Base-by-base conservation (phyloP, 2,888 invertebrate genomes). In the Shargacucullia verbasci region DNA sequence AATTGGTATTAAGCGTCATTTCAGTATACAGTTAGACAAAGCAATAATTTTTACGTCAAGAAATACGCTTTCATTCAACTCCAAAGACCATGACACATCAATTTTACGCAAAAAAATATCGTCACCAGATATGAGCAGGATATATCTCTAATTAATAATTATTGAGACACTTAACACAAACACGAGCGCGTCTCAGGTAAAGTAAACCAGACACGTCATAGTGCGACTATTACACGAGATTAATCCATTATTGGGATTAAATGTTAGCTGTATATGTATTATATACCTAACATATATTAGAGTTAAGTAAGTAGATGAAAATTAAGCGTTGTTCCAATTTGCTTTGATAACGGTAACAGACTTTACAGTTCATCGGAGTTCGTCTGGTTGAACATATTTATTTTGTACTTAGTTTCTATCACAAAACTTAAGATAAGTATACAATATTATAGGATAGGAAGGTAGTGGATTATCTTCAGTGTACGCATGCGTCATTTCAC, bases 191-290 rank as follows among this genome's bases (percentile, higher is more conserved):
- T 62, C 33, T 34, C 9, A 29, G 29, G 29, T 20, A 29, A 29
- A 9, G 29, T 29, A 29, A 29, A 29, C 29, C 29, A 29, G 29
- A 54, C 7, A 38, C 37, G 37, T 48, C 62, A 38, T 45, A 34
- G 40, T 40, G 11, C 29, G 38, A 45, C 64, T 48, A 48, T 54
- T 54, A 60, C 27, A 14, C n/a, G 47, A 54, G 41, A 61, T 69
- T 61, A 49, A 69, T 46, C 65, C 65, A 65, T 69, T 65, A 65
- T 38, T 31, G 34, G 10, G 48, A 65, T 65, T 65, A 69, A 50
- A 29, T 20, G 29, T 34, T 7, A 44, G 20, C 31, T 59, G 29
- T 48, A 39, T 11, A 13, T 27, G 12, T 29, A 31, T n/a, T n/a
- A n/a, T 20, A 20, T 20, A 20, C 20, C 20, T 20, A 3, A 20